These are phyloP conservation scores for Caenorhabditis becei DNA, from an alignment of 2,888 invertebrate species.

Conservation along the genomic window DNA sequence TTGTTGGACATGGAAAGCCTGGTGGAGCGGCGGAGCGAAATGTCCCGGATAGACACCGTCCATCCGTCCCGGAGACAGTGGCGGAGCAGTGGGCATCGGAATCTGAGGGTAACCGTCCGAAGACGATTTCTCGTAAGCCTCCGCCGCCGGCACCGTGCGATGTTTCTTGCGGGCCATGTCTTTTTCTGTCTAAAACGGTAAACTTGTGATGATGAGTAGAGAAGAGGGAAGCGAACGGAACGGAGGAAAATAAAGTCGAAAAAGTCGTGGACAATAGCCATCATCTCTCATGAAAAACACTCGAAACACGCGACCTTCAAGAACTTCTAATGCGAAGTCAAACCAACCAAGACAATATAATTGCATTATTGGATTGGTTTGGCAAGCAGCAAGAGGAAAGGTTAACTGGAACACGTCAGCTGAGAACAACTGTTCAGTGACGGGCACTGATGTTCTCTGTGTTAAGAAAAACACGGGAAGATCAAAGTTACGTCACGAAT, in stretches of 20 bases:
- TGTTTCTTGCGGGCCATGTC: slow-evolving; percentile 59
- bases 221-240: background rate
- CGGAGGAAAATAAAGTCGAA: slow-evolving; percentile 4
- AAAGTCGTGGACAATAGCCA: slow-evolving; percentile 39
- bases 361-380: slow-evolving; percentile 44
- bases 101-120: slow-evolving; percentile 20
- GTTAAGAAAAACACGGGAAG: slow-evolving; percentile 19
- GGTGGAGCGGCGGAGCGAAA: slow-evolving; percentile 41
- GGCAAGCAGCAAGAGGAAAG: slow-evolving; percentile 1
- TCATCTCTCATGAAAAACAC: slow-evolving; percentile 46
- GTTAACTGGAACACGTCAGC: slow-evolving; percentile 21
- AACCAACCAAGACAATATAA: slow-evolving; percentile 47
- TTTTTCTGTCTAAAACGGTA: slow-evolving; percentile 32
- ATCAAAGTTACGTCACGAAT: slow-evolving; percentile 35
- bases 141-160: slow-evolving; percentile 42
- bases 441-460: slow-evolving; percentile 13
- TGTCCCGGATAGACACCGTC: slow-evolving; percentile 49
- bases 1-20: slow-evolving; percentile 52
- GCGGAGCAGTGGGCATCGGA: slow-evolving; percentile 60
- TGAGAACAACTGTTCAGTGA: background rate
- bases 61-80: slow-evolving; percentile 48
- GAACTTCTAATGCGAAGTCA: slow-evolving; percentile 41
- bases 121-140: slow-evolving; percentile 29
- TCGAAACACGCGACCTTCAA: slow-evolving; percentile 53
- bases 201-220: background rate